Evolutionary conservation across 1,140 invertebrate species (phyloP), one percentile per base, ranked within the genome.

Genomic region (Anadara kagoshimensis): DNA sequence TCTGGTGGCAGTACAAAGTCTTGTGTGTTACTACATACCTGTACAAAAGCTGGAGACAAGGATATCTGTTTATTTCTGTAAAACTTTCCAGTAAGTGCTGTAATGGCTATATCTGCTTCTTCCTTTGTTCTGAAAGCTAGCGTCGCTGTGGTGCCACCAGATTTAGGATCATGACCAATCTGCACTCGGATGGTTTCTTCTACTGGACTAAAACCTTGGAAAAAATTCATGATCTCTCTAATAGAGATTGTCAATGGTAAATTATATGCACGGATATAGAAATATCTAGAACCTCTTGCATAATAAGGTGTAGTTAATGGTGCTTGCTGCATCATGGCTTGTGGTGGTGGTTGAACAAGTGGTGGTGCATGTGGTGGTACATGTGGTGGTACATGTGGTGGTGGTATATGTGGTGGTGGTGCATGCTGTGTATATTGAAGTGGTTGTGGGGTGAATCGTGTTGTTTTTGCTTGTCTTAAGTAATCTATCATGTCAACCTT

Each of bases 191-290:
- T 85, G 26, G 84, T 83, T 43, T 90, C 85, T 12, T 78, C 75
- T 12, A 83, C 79, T 10, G 89, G 79, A 45, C 79, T 69, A 64
- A 81, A 89, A 11, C 82, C 85, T 0, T 92, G 87, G 79, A 98
- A 97, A 85, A 97, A 97, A 0, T 93, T 91, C 44, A 97, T 90
- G 66, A 98, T 96, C 75, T 98, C 96, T 62, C 95, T 93, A 14
- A 96, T 93, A 7, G 93, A 92, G 0, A 96, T 95, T 66, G 94
- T 93, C 86, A 94, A 97, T 0, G 96, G 95, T 0, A 98, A 93
- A 87, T 98, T 98, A 80, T 95, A 73, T 53, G 73, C 80, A 51
- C 69, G 69, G n/a, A 82, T 64, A 45, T 77, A 79, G 45, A 67
- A 78, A 36, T 36, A 36, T 36, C 29, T 36, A 36, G 29, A 36